Base-by-base conservation (phyloP, 2,888 invertebrate genomes). In the Erebia ligea region DNA sequence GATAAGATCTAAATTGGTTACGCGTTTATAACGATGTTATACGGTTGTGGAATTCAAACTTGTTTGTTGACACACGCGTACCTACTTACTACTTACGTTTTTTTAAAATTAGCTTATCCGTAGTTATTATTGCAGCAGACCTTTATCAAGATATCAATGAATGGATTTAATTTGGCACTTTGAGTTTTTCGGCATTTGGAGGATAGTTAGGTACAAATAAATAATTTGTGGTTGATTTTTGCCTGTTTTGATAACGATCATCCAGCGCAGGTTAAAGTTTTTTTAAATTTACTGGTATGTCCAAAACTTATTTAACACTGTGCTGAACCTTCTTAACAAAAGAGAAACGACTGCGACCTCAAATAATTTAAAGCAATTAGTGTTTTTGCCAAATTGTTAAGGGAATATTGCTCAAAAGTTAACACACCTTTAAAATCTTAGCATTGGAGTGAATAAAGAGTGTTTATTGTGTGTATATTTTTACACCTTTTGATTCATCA, bases 1-100 rank as follows among this genome's bases (percentile, higher is more conserved):
- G 71, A 73, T 73, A 73, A 73, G 54, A 72, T 71, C 68, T 71
- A 58, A 67, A 64, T 52, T 45, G 48, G 62, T 45, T 48, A 62
- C 45, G 21, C 48, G 59, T 42, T 58, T 34, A n/a, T 17, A 11
- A 59, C 40, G 62, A 62, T 62, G 62, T 21, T 48, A 62, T 21
- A 45, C 8, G 21, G 62, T 62, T 25, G 19, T 15, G 19, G 62
- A 48, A 62, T 50, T 64, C 67, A 52, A 45, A 17, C 52, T 52
- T 52, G 64, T 52, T 1, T 34, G 52, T 54, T 64, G 64, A 19
- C 61, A 45, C 13, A 62, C 40, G n/a, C 8, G 52, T 52, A 52
- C n/a, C n/a, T n/a, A n/a, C n/a, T n/a, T n/a, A n/a, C n/a, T n/a
- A n/a, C n/a, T 59, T 11, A 42, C 34, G 6, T 59, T 40, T 40